Evolutionary conservation across 2,113 vertebrate genomes (phyloP).

Genomic region (human (Homo sapiens)): GRCh38 chr6:105841001-105841500

Average conservation of each 20-base stretch:
- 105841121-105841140: neutral
- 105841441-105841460: neutral
- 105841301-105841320: neutral
- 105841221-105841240: neutral
- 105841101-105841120: neutral
- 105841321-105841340: neutral
- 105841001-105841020: neutral
- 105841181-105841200: neutral
- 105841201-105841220: neutral
- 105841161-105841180: neutral
- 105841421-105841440: neutral
- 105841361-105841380: neutral
- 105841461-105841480: neutral
- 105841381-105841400: neutral
- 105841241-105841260: neutral
- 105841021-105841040: neutral
- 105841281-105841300: neutral
- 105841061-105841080: neutral
- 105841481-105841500: constrained; percentile 3
- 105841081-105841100: neutral
- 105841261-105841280: neutral
- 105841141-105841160: neutral
- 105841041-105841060: neutral
- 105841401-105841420: neutral
- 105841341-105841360: neutral